These are phyloP conservation scores for Pilophorus perplexus DNA, from an alignment of 2,888 invertebrate species.

Conservation along the genomic window DNA sequence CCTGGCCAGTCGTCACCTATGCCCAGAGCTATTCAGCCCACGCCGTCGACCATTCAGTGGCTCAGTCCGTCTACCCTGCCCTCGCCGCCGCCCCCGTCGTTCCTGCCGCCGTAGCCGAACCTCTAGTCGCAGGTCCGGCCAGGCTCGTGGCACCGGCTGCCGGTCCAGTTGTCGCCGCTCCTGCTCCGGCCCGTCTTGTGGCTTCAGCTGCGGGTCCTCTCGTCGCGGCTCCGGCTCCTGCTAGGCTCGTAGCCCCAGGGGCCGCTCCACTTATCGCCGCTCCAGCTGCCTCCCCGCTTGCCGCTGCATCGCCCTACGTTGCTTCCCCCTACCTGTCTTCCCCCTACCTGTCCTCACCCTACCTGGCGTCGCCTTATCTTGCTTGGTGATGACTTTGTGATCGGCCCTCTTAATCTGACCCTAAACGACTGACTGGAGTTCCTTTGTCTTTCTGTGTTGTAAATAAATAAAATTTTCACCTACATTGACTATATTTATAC, in stretches of 20 bases:
- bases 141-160: conserved; percentile 1
- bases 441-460: not conserved
- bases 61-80: conserved; percentile 16
- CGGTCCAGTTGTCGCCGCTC: conserved; percentile 5
- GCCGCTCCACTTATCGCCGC: not conserved
- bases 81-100: conserved; percentile 14
- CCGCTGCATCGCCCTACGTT: conserved; percentile 9
- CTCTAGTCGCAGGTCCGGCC: conserved; percentile 9
- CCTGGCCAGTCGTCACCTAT: conserved; percentile 25
- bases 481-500: no score
- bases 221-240: conserved; percentile 16
- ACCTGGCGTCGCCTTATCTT: no score
- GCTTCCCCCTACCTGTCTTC: not conserved
- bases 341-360: not conserved
- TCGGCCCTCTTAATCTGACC: not conserved
- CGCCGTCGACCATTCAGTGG: conserved; percentile 28
- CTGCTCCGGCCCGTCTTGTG: not conserved
- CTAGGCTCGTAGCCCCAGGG: not conserved
- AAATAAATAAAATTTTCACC: conserved; percentile 9
- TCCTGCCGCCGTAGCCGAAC: conserved; percentile 8
- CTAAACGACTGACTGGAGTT: not conserved
- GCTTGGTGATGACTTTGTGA: no score
- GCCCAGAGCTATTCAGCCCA: conserved; percentile 34
- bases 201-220: not conserved
- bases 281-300: not conserved